phyloP scores from a whole-genome alignment of 2,113 vertebrate genomes.

The Burhinus oedicnemus region DNA sequence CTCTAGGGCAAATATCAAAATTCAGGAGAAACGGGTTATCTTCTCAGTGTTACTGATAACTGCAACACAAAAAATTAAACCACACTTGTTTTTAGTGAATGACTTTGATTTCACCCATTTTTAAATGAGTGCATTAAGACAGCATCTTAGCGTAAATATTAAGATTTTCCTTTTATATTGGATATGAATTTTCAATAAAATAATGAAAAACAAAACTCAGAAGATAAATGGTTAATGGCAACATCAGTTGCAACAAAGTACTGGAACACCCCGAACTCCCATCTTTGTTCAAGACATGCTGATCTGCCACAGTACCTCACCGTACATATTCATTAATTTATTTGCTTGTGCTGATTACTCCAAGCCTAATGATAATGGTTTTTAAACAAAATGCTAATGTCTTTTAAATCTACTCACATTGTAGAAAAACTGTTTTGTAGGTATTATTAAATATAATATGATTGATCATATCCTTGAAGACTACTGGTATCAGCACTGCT shows the following conservation, averaged over 20 bases:
- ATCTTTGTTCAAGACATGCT: not conserved
- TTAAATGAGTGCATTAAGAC: not conserved
- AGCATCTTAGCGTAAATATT: not conserved
- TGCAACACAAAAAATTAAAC: not conserved
- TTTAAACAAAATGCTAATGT: not conserved
- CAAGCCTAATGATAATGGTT: not conserved
- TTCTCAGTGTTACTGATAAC: not conserved
- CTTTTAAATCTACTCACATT: not conserved
- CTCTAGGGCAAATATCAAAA: conserved; percentile 1
- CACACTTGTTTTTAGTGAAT: not conserved
- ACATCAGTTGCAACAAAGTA: not conserved
- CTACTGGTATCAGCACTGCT: not conserved
- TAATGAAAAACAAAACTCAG: not conserved
- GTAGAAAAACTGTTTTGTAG: not conserved
- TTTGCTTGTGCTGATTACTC: not conserved
- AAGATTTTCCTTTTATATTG: not conserved
- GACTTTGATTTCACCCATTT: not conserved
- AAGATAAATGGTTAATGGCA: not conserved
- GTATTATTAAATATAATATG: not conserved
- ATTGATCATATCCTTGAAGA: not conserved
- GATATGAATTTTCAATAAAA: not conserved
- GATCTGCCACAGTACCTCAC: not conserved
- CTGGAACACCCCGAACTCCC: not conserved
- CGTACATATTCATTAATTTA: not conserved
- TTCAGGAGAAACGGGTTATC: not conserved